Conservation (phyloP, 1,140 invertebrate genomes). For the Zeugodacus cucurbitae region DNA sequence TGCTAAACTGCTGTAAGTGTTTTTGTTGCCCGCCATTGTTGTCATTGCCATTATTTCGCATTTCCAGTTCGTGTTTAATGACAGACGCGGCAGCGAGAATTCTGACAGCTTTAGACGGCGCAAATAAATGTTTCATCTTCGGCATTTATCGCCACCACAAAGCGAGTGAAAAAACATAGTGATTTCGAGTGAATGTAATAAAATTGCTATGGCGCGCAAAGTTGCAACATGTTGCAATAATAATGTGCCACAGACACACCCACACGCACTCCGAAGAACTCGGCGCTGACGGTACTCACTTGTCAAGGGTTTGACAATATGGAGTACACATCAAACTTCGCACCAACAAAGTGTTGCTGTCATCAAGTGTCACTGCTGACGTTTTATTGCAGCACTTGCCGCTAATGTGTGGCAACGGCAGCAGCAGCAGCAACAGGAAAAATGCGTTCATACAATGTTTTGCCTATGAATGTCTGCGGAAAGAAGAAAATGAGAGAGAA, state of each 20-base stretch:
- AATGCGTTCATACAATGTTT: background rate
- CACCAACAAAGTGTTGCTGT: conserved; percentile 16
- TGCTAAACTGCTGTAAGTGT: background rate
- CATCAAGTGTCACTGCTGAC: conserved; percentile 14
- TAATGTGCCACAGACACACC: background rate
- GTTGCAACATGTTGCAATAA: conserved; percentile 36
- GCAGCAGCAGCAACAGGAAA: background rate
- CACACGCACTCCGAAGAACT: background rate
- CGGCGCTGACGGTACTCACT: background rate
- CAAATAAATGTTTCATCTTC: conserved; percentile 10
- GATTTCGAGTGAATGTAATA: conserved; percentile 7
- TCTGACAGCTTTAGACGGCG: conserved; percentile 4
- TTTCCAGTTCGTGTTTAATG: conserved; percentile 24
- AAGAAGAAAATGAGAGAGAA: background rate
- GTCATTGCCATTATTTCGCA: conserved; percentile 25
- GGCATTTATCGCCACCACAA: background rate
- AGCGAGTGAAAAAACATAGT: background rate
- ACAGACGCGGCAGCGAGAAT: background rate
- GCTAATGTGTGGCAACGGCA: background rate
- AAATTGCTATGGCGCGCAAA: conserved; percentile 3
- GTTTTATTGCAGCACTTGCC: conserved; percentile 29
- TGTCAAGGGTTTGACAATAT: conserved; percentile 17
- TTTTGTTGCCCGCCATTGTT: background rate
- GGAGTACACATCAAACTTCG: conserved; percentile 10
- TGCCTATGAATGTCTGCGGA: background rate